These are phyloP conservation scores for Fopius arisanus DNA, from an alignment of 1,140 invertebrate genomes.

Conservation along the genomic window DNA sequence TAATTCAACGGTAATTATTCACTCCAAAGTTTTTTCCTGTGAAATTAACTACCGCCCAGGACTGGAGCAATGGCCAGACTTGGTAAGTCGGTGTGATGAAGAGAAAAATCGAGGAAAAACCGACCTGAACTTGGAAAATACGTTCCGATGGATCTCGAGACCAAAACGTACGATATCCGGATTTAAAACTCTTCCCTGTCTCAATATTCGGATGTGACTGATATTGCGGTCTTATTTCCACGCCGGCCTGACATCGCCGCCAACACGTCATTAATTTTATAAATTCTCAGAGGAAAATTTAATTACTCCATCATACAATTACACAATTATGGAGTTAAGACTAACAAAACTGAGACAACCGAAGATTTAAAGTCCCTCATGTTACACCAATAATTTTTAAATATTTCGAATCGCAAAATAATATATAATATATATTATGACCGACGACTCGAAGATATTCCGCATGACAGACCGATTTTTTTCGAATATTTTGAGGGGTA, in stretches of 20 bases:
- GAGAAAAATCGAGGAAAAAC: neutral
- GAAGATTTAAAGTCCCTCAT: too few species aligned
- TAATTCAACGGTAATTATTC: neutral
- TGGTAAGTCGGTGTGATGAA: neutral
- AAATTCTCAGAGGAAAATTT: neutral
- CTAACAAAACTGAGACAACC: too few species aligned
- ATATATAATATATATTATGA: too few species aligned
- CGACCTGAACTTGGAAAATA: neutral
- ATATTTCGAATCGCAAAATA: too few species aligned
- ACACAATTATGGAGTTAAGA: too few species aligned
- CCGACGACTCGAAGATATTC: too few species aligned
- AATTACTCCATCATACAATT: too few species aligned
- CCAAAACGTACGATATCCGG: neutral
- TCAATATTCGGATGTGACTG: neutral
- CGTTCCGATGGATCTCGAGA: neutral
- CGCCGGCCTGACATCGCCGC: too few species aligned
- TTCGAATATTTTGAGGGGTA: too few species aligned
- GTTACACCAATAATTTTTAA: too few species aligned
- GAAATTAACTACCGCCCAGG: neutral
- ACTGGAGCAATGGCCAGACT: neutral
- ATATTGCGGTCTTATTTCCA: neutral
- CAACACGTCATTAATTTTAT: too few species aligned
- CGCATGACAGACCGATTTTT: too few species aligned
- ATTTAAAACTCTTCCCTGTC: neutral
- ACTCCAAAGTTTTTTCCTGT: slow-evolving; percentile 2